Evolutionary conservation across 92 coral and sea anemone genomes (phyloP), one percentile per base, ranked within the genome.

Genomic region (Pocillopora meandrina): DNA sequence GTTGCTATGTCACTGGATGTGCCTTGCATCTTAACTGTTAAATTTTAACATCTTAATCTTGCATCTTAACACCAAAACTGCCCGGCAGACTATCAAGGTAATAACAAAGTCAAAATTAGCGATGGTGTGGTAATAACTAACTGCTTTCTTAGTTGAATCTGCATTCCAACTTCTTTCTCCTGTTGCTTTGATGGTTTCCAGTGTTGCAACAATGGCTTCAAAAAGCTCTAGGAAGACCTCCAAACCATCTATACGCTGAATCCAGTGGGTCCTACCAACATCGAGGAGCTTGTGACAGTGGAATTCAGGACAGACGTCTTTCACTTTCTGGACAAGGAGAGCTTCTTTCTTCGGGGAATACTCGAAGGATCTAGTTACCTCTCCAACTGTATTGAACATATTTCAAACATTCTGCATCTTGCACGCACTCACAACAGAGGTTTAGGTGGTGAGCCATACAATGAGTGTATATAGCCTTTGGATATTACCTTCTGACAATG

Each of bases 261-360:
- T 83, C 92, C 92, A 89, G 81, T 76, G 92, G 65, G 84, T 89
- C 82, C 67, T 83, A 79, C 93, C 82, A 65, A 83, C 88, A 86
- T 86, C 88, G 76, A 80, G 85, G 87, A 87, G 77, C 73, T 76
- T 82, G 85, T 86, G 83, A 84, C 79, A 73, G 74, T 78, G 82
- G 78, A 81, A 23, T 23, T 23, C 26, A 23, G 26, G 26, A 23
- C 26, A 23, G 26, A 23, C 26, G 26, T 23, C 26, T 23, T 23
- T 23, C 26, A 23, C 26, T 23, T 0, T 23, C 26, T 23, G 26
- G 26, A 23, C 26, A 23, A 23, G 26, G 26, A 23, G 26, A 23
- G 26, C 26, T 23, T 23, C 26, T 23, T 23, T 23, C 26, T 23
- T 23, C 26, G 0, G 0, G 26, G 26, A 23, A 23, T 23, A 23